phyloP scores from a whole-genome alignment of 1,140 invertebrate genomes.

The Ectropis grisescens region DNA sequence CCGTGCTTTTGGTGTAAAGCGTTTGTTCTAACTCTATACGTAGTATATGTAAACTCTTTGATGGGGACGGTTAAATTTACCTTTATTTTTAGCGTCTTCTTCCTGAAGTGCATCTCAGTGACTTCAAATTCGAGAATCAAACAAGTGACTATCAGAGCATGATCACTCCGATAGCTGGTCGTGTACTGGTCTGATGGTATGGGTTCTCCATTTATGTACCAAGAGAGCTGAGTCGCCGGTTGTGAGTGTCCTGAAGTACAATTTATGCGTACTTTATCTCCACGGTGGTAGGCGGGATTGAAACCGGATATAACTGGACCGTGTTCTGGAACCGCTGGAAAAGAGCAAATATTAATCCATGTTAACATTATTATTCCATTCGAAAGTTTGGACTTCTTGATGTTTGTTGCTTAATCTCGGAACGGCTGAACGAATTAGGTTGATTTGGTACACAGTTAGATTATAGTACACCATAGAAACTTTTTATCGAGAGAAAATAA shows the following conservation, averaged over 20 bases:
- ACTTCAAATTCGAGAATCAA: slow-evolving; percentile 78
- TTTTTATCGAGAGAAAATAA: too few species aligned
- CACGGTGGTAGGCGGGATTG: neutral
- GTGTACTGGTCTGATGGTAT: slow-evolving; percentile 44
- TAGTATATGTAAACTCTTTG: too few species aligned
- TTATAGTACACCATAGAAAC: too few species aligned
- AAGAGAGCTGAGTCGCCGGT: slow-evolving; percentile 78
- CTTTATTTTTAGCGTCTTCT: slow-evolving; percentile 79
- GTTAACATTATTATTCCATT: neutral
- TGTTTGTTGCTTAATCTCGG: too few species aligned
- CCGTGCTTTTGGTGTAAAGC: too few species aligned
- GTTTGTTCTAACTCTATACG: too few species aligned
- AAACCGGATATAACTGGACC: neutral
- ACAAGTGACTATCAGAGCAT: too few species aligned
- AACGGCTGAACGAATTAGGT: too few species aligned
- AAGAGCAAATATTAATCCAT: neutral
- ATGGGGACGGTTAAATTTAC: too few species aligned
- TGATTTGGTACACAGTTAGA: too few species aligned
- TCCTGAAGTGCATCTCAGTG: slow-evolving; percentile 75
- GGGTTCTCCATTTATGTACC: slow-evolving; percentile 81
- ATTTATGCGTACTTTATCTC: slow-evolving; percentile 70
- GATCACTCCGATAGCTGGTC: slow-evolving; percentile 74
- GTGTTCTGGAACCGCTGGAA: neutral
- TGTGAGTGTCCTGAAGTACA: slow-evolving; percentile 79
- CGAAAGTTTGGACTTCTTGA: too few species aligned